A percentile compares a stretch with the other conserved stretches of the same genome.
Evolutionary conservation across 2,113 vertebrate genomes (phyloP).

Genomic region (Microcebus ravelobensis): DNA sequence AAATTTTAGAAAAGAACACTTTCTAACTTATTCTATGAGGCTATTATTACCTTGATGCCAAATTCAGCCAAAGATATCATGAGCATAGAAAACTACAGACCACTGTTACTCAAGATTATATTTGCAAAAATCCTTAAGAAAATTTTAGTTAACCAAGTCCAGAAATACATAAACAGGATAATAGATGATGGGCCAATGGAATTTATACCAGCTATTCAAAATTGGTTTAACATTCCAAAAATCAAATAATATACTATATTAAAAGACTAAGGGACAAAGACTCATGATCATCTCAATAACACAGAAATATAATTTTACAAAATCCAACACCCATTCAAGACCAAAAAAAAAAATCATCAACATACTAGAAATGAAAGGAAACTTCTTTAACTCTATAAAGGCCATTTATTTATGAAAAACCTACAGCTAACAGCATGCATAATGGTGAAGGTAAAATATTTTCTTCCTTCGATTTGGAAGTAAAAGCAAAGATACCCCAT

Average conservation of each 20-base stretch:
- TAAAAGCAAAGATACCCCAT: not conserved
- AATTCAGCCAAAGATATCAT: not conserved
- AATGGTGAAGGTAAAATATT: not conserved
- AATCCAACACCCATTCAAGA: not conserved
- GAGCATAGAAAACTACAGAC: not conserved
- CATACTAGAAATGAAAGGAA: not conserved
- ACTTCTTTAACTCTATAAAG: not conserved
- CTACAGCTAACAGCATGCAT: not conserved
- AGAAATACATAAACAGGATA: not conserved
- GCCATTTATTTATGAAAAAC: not conserved
- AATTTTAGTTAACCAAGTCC: not conserved
- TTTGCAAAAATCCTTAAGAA: not conserved
- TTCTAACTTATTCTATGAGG: not conserved
- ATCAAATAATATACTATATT: not conserved
- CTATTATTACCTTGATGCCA: not conserved
- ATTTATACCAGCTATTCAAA: not conserved
- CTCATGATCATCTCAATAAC: not conserved
- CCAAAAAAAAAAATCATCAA: not conserved
- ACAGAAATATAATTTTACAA: not conserved
- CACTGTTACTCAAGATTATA: not conserved
- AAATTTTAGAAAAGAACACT: not conserved
- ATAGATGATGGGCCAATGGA: not conserved
- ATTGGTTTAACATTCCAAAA: not conserved
- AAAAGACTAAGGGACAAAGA: not conserved
- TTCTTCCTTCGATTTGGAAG: not conserved